Evolutionary conservation across 2,797 vertebrate genomes (phyloP).

Genomic region (Fratercula arctica): DNA sequence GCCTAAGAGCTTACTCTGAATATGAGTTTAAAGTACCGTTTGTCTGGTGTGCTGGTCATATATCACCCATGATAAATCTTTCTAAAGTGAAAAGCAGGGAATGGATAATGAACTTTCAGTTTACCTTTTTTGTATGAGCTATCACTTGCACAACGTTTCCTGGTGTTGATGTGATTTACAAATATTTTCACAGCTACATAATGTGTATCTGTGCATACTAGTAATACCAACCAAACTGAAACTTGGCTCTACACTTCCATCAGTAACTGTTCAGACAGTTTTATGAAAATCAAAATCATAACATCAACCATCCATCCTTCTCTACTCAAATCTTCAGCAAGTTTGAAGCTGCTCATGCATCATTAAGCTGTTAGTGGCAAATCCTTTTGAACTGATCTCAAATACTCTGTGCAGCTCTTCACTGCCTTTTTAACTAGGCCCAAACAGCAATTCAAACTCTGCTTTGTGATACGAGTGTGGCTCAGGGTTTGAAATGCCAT

Average conservation of each 20-base stretch:
- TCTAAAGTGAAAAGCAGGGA: not conserved
- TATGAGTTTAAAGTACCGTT: slow-evolving; percentile 9
- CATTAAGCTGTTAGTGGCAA: not conserved
- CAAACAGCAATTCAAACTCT: not conserved
- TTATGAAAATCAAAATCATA: not conserved
- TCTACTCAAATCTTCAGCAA: not conserved
- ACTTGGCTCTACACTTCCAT: not conserved
- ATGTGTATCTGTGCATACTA: not conserved
- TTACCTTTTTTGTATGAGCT: not conserved
- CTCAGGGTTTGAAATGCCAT: not conserved
- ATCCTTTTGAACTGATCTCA: not conserved
- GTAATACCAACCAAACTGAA: not conserved
- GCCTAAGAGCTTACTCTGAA: not conserved
- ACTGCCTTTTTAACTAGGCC: not conserved
- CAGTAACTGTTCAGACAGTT: not conserved
- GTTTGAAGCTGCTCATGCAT: not conserved
- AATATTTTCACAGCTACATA: not conserved
- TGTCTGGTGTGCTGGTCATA: not conserved
- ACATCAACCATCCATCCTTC: not conserved
- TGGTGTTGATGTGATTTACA: not conserved
- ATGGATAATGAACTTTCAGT: slow-evolving; percentile 26
- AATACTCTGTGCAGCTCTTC: not conserved
- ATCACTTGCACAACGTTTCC: not conserved
- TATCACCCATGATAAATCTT: not conserved
- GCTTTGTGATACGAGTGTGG: not conserved